A percentile compares a stretch with the other conserved stretches of the same genome.
Evolutionary conservation across 2,113 vertebrate species (phyloP).

Genomic region (Columba livia): DNA sequence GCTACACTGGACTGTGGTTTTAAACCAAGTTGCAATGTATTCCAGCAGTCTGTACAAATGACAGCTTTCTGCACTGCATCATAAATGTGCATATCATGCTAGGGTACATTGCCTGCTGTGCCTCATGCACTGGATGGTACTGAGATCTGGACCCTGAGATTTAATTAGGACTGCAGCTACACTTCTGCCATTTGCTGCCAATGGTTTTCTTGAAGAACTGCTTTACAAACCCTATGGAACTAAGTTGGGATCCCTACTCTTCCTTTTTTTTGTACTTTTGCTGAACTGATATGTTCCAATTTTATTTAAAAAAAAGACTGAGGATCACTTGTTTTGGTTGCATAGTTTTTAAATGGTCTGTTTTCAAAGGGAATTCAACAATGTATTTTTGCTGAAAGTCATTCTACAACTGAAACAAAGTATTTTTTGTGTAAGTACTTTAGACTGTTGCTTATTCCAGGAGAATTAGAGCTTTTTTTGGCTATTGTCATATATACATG

Average conservation of each 20-base stretch:
- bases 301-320: not conserved
- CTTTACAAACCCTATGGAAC: not conserved
- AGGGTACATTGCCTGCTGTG: not conserved
- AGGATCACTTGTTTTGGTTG: not conserved
- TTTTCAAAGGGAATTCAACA: not conserved
- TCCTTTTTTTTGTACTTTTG: not conserved
- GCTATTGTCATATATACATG: not conserved
- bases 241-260: not conserved
- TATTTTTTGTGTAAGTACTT: not conserved
- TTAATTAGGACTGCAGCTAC: not conserved
- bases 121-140: not conserved
- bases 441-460: not conserved
- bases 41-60: not conserved
- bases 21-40: not conserved
- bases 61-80: not conserved
- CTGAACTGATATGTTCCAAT: not conserved
- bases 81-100: not conserved
- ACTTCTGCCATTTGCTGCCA: not conserved
- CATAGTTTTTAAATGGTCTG: not conserved
- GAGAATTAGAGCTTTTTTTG: not conserved
- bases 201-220: not conserved
- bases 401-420: not conserved
- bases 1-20: not conserved
- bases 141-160: not conserved
- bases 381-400: not conserved